Percentiles rank a stretch among this genome's conserved stretches.
These are phyloP conservation scores for Plebejus anna DNA, from an alignment of 2,888 invertebrate genomes.

Conservation along the genomic window DNA sequence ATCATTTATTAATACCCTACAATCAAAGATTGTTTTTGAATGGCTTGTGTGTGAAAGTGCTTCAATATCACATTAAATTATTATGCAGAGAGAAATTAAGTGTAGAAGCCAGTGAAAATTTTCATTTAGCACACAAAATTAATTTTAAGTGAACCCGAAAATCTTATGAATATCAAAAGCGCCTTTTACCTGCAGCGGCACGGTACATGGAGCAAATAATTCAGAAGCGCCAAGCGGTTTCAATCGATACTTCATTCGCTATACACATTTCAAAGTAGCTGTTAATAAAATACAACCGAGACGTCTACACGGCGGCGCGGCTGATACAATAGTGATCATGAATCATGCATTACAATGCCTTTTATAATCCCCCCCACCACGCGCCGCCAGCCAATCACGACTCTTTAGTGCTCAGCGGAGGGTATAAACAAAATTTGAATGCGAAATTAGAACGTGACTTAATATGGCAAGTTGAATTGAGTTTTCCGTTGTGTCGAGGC, in stretches of 20 bases:
- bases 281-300: constrained; percentile 49
- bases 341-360: constrained; percentile 47
- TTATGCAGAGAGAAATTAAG: too few relatives aligned
- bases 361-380: constrained; percentile 42
- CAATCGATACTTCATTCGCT: constrained; percentile 62
- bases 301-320: constrained; percentile 53
- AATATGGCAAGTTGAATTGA: constrained; percentile 8
- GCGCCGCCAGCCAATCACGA: constrained; percentile 51
- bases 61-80: too few relatives aligned
- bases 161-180: not conserved
- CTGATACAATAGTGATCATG: constrained; percentile 49
- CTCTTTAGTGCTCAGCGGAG: constrained; percentile 46
- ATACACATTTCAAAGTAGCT: constrained; percentile 61
- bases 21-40: too few relatives aligned
- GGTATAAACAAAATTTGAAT: constrained; percentile 56
- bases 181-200: not conserved
- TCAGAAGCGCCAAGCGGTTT: constrained; percentile 41
- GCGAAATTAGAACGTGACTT: constrained; percentile 40
- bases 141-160: not conserved
- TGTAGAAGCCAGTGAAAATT: not conserved
- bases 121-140: not conserved
- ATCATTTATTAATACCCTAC: too few relatives aligned
- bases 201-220: constrained; percentile 41
- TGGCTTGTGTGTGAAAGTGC: too few relatives aligned
- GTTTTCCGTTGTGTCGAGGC: not conserved